A percentile compares a stretch with the other conserved stretches of the same genome.
Evolutionary conservation across 2,888 invertebrate genomes (phyloP).

Genomic region (Pyrochroa serraticornis): DNA sequence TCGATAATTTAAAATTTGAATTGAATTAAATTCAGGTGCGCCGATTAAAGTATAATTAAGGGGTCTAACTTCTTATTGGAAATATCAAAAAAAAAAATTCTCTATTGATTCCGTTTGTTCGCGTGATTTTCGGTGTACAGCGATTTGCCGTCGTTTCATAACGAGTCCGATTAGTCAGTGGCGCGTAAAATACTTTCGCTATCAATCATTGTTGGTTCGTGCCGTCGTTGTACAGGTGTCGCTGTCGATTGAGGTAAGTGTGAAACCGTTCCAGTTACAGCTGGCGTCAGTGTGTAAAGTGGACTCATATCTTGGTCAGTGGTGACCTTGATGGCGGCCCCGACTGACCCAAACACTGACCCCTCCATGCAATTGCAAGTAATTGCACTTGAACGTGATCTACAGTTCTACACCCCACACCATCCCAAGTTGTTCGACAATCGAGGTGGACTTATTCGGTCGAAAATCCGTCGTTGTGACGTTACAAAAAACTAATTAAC

Average conservation of each 20-base stretch:
- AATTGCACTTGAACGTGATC: constrained; percentile 50
- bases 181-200: constrained; percentile 15
- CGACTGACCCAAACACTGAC: constrained; percentile 57
- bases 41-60: no score
- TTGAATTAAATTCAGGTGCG: no score
- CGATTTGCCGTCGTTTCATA: not conserved
- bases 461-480: not conserved
- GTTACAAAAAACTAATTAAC: no score
- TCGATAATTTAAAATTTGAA: no score
- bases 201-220: not conserved
- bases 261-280: constrained; percentile 11
- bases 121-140: no score
- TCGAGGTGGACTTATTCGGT: constrained; percentile 23
- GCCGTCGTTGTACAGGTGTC: not conserved
- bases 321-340: constrained; percentile 54
- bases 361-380: constrained; percentile 53
- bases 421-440: constrained; percentile 23
- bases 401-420: constrained; percentile 33
- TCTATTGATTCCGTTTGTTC: no score
- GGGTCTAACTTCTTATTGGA: no score
- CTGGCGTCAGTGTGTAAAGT: constrained; percentile 26
- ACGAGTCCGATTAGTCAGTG: constrained; percentile 1
- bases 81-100: no score
- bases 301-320: constrained; percentile 44
- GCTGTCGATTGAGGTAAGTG: constrained; percentile 11